Evolutionary conservation across 2,797 vertebrate genomes (phyloP).

Genomic region (Sarcophilus harrisii): DNA sequence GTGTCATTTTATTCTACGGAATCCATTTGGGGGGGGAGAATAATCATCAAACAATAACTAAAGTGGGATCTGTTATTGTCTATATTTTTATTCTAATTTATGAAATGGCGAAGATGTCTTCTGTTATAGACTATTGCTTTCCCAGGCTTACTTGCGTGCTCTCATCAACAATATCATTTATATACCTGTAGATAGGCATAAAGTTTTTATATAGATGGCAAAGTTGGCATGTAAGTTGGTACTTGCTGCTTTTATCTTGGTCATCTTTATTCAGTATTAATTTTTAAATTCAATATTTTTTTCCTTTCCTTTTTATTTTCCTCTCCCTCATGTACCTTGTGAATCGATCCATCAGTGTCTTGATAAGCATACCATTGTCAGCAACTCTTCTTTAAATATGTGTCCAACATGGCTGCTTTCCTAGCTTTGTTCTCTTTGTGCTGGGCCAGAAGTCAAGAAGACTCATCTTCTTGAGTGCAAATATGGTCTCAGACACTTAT

Average conservation of each 20-base stretch:
- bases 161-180: background rate
- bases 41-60: background rate
- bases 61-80: background rate
- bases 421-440: background rate
- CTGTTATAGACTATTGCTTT: background rate
- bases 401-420: background rate
- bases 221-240: background rate
- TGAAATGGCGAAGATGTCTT: background rate
- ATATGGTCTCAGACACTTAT: too few species aligned
- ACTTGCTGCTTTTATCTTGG: background rate
- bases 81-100: background rate
- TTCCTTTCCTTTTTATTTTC: background rate
- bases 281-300: background rate
- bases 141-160: background rate
- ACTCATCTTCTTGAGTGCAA: too few species aligned
- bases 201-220: background rate
- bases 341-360: background rate
- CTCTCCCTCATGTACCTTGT: background rate
- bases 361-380: background rate
- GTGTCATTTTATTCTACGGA: background rate
- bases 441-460: too few species aligned
- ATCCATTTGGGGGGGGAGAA: too few species aligned
- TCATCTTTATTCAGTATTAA: background rate
- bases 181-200: background rate
- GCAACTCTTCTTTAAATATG: background rate